Base-by-base conservation (phyloP, 2,888 invertebrate genomes). In the Lasioglossum figueresi region DNA sequence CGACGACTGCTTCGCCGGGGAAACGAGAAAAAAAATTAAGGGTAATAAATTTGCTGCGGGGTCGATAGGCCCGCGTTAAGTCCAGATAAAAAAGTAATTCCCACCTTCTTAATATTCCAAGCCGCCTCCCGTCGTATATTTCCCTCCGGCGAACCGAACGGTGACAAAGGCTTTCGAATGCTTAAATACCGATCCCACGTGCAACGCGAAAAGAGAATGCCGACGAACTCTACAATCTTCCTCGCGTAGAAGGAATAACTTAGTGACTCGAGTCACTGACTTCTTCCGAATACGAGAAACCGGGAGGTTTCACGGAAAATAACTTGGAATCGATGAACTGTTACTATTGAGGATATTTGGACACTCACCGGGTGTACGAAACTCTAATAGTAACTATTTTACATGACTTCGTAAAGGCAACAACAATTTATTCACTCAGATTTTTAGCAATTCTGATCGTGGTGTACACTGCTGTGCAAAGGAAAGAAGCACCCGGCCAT, bases 11-110 rank as follows among this genome's bases (percentile, higher is more conserved):
- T 19, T 74, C 16, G n/a, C 59, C 14, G 16, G 34, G n/a, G 27
- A 74, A 70, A 45, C 2, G 16, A 40, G 71, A 34, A 66, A 74
- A 45, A 66, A 70, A 78, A 75, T 83, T 68, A 72, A 45, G 59
- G 71, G 68, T 79, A 80, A 78, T 79, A 89, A 80, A 87, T 85
- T 87, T 79, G 19, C 48, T 75, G 40, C 43, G 34, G 40, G 63
- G 70, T 79, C 85, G 84, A 80, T 84, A 40, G 76, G 76, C 76
- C 43, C 76, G 77, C 85, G 80, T 80, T 84, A 80, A 77, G 77
- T 73, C 76, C 37, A 79, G 76, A 71, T 79, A 80, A 89, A 80
- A 87, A 89, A 63, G 52, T 79, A 82, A 86, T 86, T 85, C 74
- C 79, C n/a, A 31, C 45, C 84, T 73, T 37, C 76, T 84, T 82